Conservation (phyloP, 1,140 invertebrate species). For the Lepidurus arcticus region DNA sequence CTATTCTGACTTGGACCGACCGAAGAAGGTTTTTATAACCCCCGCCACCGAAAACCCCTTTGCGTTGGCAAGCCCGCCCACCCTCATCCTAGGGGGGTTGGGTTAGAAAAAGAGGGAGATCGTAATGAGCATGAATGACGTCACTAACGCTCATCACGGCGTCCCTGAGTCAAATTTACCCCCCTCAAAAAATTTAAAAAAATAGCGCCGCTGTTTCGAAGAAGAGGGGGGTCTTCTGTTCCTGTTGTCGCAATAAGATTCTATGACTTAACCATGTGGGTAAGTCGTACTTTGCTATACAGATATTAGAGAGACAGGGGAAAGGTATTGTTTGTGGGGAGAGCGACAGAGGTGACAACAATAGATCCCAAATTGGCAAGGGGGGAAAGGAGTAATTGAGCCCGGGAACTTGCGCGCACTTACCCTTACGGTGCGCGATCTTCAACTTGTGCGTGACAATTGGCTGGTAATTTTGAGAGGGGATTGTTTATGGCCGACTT, state of each 20-base stretch:
- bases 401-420: not conserved
- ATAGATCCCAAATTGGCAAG: not conserved
- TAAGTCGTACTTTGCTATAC: too few relatives aligned
- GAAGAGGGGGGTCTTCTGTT: too few relatives aligned
- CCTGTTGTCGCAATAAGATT: too few relatives aligned
- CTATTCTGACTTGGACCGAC: not conserved
- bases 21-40: not conserved
- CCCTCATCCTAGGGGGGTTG: too few relatives aligned
- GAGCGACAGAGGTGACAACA: not conserved
- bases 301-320: not conserved
- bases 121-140: not conserved
- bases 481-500: too few relatives aligned
- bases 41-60: too few relatives aligned
- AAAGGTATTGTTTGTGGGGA: not conserved
- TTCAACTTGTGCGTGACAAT: too few relatives aligned
- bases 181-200: too few relatives aligned
- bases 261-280: too few relatives aligned
- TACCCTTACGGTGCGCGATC: not conserved
- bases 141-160: not conserved
- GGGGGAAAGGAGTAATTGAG: not conserved
- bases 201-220: too few relatives aligned
- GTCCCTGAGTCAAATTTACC: not conserved
- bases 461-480: too few relatives aligned
- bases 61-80: too few relatives aligned
- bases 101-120: not conserved